Evolutionary conservation across 1,140 invertebrate genomes (phyloP).

Genomic region (Formica exsecta): DNA sequence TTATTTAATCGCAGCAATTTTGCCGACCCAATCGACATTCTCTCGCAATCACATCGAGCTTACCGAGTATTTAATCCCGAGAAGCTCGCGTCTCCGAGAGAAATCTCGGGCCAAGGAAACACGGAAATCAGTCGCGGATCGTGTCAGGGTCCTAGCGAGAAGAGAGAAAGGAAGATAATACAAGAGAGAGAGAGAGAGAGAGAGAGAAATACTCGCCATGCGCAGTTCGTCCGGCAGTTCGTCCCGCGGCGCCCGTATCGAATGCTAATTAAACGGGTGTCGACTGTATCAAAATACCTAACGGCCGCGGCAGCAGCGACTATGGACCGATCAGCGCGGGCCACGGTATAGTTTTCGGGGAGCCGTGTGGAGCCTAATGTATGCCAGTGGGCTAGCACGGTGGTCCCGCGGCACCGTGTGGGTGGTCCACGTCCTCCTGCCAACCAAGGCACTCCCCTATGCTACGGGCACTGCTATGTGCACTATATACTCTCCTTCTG

Average conservation of each 20-base stretch:
- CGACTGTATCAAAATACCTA: slow-evolving; percentile 85
- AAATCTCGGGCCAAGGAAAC: slow-evolving; percentile 43
- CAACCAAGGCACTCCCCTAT: slow-evolving; percentile 83
- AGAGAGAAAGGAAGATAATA: slow-evolving; percentile 20
- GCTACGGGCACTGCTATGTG: slow-evolving; percentile 77
- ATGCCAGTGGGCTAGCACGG: slow-evolving; percentile 87
- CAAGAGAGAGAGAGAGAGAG: slow-evolving; percentile 21
- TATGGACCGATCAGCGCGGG: slow-evolving; percentile 66
- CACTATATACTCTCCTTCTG: slow-evolving; percentile 76
- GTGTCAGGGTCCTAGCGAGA: slow-evolving; percentile 48
- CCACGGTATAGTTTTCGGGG: slow-evolving; percentile 81
- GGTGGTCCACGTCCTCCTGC: slow-evolving; percentile 86
- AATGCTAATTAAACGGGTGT: slow-evolving; percentile 86
- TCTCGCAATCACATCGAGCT: not conserved
- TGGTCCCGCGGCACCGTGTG: slow-evolving; percentile 85
- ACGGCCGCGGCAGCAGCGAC: slow-evolving; percentile 75
- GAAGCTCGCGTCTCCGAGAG: not conserved
- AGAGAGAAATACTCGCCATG: slow-evolving; percentile 50
- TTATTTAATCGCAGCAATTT: not conserved
- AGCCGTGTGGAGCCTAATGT: slow-evolving; percentile 85
- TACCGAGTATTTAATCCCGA: not conserved
- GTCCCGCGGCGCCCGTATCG: slow-evolving; percentile 82
- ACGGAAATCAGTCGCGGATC: slow-evolving; percentile 67
- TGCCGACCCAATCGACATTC: not conserved
- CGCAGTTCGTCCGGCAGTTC: slow-evolving; percentile 68